Conservation (phyloP, 53 echinoderm and acorn worm species). For the Echinometra lucunter region DNA sequence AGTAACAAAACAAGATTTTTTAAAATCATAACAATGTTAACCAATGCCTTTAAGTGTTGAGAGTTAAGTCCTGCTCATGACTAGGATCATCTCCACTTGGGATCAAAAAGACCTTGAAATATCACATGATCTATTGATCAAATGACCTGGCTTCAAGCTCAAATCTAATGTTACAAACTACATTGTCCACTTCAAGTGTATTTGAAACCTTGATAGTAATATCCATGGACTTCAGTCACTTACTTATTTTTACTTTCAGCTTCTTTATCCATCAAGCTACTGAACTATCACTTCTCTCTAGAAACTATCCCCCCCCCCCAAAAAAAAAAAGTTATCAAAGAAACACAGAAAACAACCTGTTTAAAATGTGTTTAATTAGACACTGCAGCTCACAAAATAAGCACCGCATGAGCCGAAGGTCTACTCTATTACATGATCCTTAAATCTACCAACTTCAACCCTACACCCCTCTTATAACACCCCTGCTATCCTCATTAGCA, state of each 20-base stretch:
- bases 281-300: not conserved
- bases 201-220: not conserved
- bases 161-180: not conserved
- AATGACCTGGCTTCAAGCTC: not conserved
- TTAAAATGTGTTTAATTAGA: slow-evolving; percentile 40
- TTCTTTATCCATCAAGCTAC: not conserved
- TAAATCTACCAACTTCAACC: slow-evolving; percentile 20
- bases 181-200: not conserved
- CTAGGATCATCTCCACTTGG: not conserved
- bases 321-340: not conserved
- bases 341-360: slow-evolving; percentile 29
- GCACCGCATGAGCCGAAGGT: not conserved
- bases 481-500: slow-evolving; percentile 52
- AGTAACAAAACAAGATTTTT: no score
- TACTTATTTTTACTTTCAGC: not conserved
- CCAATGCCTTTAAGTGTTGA: no score
- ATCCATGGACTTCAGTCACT: not conserved
- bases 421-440: slow-evolving; percentile 30
- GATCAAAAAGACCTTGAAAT: not conserved
- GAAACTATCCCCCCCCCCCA: not conserved
- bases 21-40: no score
- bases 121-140: not conserved
- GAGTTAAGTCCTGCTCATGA: not conserved
- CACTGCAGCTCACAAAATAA: not conserved
- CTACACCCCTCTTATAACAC: slow-evolving; percentile 38